A percentile compares a stretch with the other conserved stretches of the same genome.
These are phyloP conservation scores for Dipus sagitta DNA, from an alignment of 2,797 vertebrate species.

Conservation along the genomic window DNA sequence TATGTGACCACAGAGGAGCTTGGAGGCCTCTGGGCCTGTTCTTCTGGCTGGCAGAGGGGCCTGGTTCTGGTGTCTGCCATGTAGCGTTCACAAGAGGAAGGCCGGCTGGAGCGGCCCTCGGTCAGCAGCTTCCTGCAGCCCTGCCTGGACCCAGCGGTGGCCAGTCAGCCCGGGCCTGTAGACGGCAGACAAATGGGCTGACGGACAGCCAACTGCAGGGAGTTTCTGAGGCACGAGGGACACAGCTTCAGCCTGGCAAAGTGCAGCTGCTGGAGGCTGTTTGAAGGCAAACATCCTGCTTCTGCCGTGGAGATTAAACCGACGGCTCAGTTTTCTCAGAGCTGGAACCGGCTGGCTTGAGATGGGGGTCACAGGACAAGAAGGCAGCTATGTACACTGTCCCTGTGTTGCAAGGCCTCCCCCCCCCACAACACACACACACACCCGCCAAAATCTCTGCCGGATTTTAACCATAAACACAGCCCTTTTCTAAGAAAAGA, in stretches of 20 bases:
- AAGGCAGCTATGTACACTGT: background rate
- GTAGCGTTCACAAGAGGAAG: background rate
- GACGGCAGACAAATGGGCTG: conserved; percentile 39
- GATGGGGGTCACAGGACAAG: background rate
- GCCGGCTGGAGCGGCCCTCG: background rate
- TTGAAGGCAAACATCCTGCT: conserved; percentile 49
- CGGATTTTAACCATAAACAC: conserved; percentile 84
- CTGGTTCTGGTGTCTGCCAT: background rate
- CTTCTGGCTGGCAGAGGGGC: background rate
- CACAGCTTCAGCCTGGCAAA: background rate
- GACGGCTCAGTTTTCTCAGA: background rate
- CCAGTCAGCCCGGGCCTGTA: background rate
- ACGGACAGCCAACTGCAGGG: background rate
- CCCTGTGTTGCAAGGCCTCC: background rate
- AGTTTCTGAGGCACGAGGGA: background rate
- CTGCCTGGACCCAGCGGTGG: background rate
- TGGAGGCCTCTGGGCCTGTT: background rate
- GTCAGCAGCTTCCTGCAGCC: background rate
- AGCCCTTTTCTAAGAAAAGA: conserved; percentile 81
- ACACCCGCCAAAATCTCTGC: background rate
- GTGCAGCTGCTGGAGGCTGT: conserved; percentile 56
- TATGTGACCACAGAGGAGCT: background rate
- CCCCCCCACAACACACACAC: fast-evolving
- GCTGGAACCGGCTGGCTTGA: background rate
- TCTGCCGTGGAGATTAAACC: background rate